A percentile compares a stretch with the other conserved stretches of the same genome.
Evolutionary conservation across 1,140 invertebrate species (phyloP).

Genomic region (Goniozus legneri): DNA sequence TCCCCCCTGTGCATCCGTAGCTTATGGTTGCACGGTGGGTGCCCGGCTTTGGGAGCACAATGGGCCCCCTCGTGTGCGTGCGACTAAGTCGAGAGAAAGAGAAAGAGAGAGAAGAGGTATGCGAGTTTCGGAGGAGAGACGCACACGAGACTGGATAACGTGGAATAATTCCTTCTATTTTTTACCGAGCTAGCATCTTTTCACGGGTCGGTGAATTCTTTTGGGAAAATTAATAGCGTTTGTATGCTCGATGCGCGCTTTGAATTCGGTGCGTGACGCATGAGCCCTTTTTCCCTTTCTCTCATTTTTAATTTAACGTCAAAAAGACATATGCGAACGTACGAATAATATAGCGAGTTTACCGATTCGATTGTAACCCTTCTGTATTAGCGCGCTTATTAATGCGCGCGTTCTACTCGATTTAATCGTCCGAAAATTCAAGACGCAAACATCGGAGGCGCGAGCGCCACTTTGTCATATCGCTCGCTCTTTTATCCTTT

Average conservation of each 20-base stretch:
- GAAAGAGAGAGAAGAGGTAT: too few relatives aligned
- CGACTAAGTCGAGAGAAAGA: too few relatives aligned
- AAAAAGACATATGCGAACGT: constrained; percentile 32
- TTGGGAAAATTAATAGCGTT: constrained; percentile 49
- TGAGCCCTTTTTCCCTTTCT: constrained; percentile 20
- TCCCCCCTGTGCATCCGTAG: constrained; percentile 8
- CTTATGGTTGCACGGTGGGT: constrained; percentile 20
- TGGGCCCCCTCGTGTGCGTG: constrained; percentile 36
- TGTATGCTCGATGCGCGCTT: constrained; percentile 33
- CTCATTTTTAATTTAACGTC: too few relatives aligned
- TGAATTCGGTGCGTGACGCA: constrained; percentile 29
- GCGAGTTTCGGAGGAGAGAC: too few relatives aligned
- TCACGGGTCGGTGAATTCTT: constrained; percentile 45
- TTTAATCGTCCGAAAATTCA: constrained; percentile 17
- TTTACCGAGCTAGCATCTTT: constrained; percentile 33
- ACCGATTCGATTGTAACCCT: too few relatives aligned
- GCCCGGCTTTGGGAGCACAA: constrained; percentile 31
- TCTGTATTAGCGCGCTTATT: too few relatives aligned
- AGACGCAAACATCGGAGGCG: constrained; percentile 6
- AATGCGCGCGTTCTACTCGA: constrained; percentile 8
- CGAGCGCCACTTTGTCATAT: neutral
- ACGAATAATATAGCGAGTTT: too few relatives aligned
- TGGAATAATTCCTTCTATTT: constrained; percentile 27
- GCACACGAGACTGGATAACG: constrained; percentile 9
- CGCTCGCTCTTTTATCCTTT: too few relatives aligned